Base-by-base conservation (phyloP, 2,797 vertebrate genomes). In the Enoplosus armatus region DNA sequence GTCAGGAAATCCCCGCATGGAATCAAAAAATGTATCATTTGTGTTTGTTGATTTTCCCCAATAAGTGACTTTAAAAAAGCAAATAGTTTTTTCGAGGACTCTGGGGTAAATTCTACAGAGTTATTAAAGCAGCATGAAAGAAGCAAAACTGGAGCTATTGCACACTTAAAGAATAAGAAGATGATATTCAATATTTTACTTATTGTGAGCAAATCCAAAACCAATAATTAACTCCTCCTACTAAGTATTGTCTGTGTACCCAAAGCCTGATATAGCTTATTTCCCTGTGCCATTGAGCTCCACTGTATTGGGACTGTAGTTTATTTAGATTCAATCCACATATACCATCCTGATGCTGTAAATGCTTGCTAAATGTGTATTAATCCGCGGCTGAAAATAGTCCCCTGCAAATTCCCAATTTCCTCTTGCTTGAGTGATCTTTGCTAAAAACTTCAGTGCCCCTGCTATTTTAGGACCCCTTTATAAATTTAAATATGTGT, bases 31-130 rank as follows among this genome's bases (percentile, higher is more conserved):
- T 10, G n/a, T 5, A 11, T 22, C 55, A 56, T 55, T 45, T 67
- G 54, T 62, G 51, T 76, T 56, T 78, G 27, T 37, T 74, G 60
- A 72, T 72, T 67, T 65, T 66, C 5, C 29, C 55, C 33, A 60
- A 29, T 58, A 67, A 47, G 15, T 5, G 7, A 22, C 37, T 74
- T 77, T 29, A 22, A 47, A 67, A 73, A 66, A 55, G 20, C 27
- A 59, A 61, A 70, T 20, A 16, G 54, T 72, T 77, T 50, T 74
- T 43, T 15, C 16, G 50, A 29, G 11, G 6, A 41, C 24, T 69
- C 53, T 4, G 11, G 71, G 79, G 41, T 63, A 48, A 47, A n/a
- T 29, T 64, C 24, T 22, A 66, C 45, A 60, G 20, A 83, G 22
- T 14, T 33, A 41, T 14, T 68, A 60, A 75, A 33, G n/a, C 47